phyloP scores from a whole-genome alignment of 2,888 invertebrate genomes.

The Ommatoiulus sabulosus region DNA sequence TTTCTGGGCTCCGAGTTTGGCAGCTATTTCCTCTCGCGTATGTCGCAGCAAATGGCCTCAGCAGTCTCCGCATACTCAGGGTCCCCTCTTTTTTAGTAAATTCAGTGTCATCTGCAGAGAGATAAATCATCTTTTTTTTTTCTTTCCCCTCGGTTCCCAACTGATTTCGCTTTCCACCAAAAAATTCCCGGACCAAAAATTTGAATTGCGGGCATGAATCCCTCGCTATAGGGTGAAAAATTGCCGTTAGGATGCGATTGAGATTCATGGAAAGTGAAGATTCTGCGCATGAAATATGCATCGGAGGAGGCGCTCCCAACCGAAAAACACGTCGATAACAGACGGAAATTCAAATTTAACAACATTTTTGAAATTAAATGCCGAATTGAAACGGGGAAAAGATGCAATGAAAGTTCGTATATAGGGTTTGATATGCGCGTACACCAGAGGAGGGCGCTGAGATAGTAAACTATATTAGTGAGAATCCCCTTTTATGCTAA shows the following conservation, averaged over 20 bases:
- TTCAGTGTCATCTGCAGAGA: slow-evolving; percentile 47
- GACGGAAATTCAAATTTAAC: slow-evolving; percentile 48
- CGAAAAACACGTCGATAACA: slow-evolving; percentile 32
- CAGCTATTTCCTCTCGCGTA: slow-evolving; percentile 11
- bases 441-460: not conserved
- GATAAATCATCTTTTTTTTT: slow-evolving; percentile 41
- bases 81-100: slow-evolving; percentile 45
- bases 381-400: not conserved
- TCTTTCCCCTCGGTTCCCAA: slow-evolving; percentile 5
- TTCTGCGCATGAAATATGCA: slow-evolving; percentile 12
- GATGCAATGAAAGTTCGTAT: not conserved
- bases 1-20: not conserved
- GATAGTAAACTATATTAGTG: not conserved
- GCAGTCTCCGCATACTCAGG: not conserved
- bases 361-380: slow-evolving; percentile 24
- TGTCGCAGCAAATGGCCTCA: slow-evolving; percentile 42
- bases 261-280: slow-evolving; percentile 10
- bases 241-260: not conserved
- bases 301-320: not conserved
- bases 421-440: not conserved
- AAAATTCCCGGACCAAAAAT: slow-evolving; percentile 34
- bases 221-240: not conserved
- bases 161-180: slow-evolving; percentile 16
- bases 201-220: slow-evolving; percentile 22
- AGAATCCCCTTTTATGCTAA: no score